Base-by-base conservation (phyloP, 2,888 invertebrate genomes). In the Drosophila kambysellisi region DNA sequence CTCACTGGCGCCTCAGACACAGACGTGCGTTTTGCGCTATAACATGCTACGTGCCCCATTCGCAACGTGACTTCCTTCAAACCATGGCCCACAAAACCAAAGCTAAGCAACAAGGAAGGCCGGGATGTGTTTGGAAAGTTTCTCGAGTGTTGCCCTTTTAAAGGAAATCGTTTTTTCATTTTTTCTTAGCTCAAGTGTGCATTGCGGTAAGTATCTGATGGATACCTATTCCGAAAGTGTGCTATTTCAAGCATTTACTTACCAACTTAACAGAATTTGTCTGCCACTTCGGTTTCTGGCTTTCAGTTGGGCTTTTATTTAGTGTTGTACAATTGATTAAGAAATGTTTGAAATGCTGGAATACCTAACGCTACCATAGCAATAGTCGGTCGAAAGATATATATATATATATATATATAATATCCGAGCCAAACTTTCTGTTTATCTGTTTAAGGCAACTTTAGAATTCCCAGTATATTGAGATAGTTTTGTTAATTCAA, bases 41-140 rank as follows among this genome's bases (percentile, higher is more conserved):
- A 74, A 76, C 59, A 65, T 63, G 88, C 67, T 88, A 85, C 85
- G 85, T 85, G 85, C 83, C 87, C 69, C 87, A 83, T 80, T 77
- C 68, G 83, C 76, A 77, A 83, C 83, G 82, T 84, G 87, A 83
- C 83, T 83, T 83, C 79, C 87, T 79, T 83, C 74, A 76, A 75
- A 72, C 77, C 72, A 75, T 86, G 86, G 79, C 76, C 74, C 75
- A 81, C 70, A 63, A 51, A 58, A 20, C 46, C 20, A 7, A 46
- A 46, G 46, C 46, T 15, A 25, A 15, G 25, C 46, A 46, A 46
- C 46, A 46, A 46, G 46, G 46, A 46, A 15, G 46, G 1, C 46
- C 46, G 48, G 35, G 53, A 29, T 51, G 4, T 25, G 46, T 25
- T 46, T 35, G 41, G 58, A 52, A 33, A 53, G 17, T 62, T 32